These are phyloP conservation scores for Noctua pronuba DNA, from an alignment of 2,888 invertebrate genomes.

Conservation along the genomic window DNA sequence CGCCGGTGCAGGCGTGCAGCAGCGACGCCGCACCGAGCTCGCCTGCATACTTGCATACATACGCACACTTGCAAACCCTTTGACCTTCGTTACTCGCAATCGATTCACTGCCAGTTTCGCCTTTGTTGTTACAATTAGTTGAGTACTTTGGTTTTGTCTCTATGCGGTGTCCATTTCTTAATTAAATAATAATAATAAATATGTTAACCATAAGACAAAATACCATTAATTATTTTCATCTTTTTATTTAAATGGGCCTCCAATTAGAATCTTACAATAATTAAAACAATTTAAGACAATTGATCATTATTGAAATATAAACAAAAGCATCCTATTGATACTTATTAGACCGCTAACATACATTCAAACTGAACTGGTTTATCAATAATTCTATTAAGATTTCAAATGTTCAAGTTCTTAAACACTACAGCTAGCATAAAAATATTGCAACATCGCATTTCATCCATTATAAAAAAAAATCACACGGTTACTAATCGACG, in stretches of 20 bases:
- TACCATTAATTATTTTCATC: neutral
- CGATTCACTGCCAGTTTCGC: conserved; percentile 85
- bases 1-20: conserved; percentile 90
- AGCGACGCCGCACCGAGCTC: conserved; percentile 90
- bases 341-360: conserved; percentile 19
- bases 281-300: conserved; percentile 5
- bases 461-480: conserved; percentile 73
- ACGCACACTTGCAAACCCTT: conserved; percentile 87
- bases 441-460: conserved; percentile 22
- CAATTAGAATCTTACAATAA: conserved; percentile 60
- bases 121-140: conserved; percentile 84
- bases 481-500: conserved; percentile 87
- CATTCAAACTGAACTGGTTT: conserved; percentile 5
- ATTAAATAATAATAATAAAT: neutral
- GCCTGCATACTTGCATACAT: conserved; percentile 90
- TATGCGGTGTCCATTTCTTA: conserved; percentile 1
- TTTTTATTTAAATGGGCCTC: conserved; percentile 17
- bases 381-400: conserved; percentile 19
- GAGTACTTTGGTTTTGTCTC: conserved; percentile 64
- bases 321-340: conserved; percentile 14
- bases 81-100: conserved; percentile 89
- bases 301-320: conserved; percentile 12
- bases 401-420: neutral
- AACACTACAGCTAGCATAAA: neutral
- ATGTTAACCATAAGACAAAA: neutral